Percentiles rank a stretch among this genome's conserved stretches.
Conservation (phyloP, 2,797 vertebrate species). For the Tachyglossus aculeatus region DNA sequence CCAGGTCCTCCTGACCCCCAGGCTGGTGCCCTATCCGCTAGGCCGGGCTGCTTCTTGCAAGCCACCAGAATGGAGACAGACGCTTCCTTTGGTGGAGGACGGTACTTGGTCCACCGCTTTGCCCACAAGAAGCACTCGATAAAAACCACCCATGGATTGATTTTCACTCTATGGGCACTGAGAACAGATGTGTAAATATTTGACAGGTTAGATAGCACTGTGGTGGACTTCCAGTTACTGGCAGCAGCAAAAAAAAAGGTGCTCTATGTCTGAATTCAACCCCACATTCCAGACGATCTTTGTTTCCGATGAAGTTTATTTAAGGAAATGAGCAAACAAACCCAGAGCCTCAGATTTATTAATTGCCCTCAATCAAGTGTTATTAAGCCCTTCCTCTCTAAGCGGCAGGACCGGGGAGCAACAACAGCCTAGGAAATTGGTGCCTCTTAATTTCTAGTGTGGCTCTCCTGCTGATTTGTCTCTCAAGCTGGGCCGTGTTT, state of each 20-base stretch:
- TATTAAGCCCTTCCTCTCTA: conserved; percentile 8
- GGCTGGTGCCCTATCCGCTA: too few species aligned
- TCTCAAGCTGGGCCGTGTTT: too few species aligned
- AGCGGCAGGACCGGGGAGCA: neutral
- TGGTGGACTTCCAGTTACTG: conserved; percentile 1
- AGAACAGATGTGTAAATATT: neutral
- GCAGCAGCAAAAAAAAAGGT: neutral
- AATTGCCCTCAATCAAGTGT: neutral
- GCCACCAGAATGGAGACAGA: too few species aligned
- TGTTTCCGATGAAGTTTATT: neutral
- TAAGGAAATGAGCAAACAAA: conserved; percentile 1
- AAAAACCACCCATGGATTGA: too few species aligned
- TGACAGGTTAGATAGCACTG: neutral
- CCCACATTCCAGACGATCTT: neutral
- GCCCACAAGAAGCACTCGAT: too few species aligned
- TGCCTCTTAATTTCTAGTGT: too few species aligned
- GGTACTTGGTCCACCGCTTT: too few species aligned
- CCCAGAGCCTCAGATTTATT: neutral
- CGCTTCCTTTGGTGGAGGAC: too few species aligned
- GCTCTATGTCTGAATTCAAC: neutral
- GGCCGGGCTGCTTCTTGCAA: too few species aligned
- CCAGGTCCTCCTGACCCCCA: too few species aligned
- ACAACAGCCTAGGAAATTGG: neutral
- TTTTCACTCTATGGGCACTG: too few species aligned
- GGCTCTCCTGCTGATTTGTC: neutral